A percentile compares a stretch with the other conserved stretches of the same genome.
phyloP scores from a whole-genome alignment of 1,140 invertebrate genomes.

The Euura lappo region DNA sequence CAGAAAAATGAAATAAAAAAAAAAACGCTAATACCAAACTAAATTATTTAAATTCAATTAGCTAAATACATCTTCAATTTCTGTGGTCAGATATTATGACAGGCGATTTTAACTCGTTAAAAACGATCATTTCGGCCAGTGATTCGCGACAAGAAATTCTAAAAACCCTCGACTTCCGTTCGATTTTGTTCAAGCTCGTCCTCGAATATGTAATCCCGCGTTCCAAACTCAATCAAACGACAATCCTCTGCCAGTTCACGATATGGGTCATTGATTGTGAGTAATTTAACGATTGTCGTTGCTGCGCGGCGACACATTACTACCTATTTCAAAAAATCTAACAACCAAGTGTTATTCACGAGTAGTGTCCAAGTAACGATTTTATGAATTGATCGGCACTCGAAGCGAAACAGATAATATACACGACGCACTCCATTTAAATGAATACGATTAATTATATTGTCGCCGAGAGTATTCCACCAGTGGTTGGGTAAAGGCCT shows the following conservation, averaged over 20 bases:
- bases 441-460: not conserved
- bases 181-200: not conserved
- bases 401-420: not conserved
- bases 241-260: not conserved
- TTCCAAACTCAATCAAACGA: not conserved
- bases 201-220: not conserved
- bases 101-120: too few species aligned
- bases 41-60: slow-evolving; percentile 43
- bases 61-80: slow-evolving; percentile 18
- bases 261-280: too few species aligned
- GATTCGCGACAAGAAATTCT: not conserved
- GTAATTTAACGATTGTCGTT: not conserved
- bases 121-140: not conserved
- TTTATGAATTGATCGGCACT: not conserved
- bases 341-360: not conserved
- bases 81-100: not conserved
- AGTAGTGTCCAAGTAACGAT: not conserved
- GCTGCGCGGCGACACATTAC: not conserved
- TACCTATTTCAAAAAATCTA: not conserved
- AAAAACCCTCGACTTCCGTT: slow-evolving; percentile 1
- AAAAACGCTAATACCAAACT: slow-evolving; percentile 42
- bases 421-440: not conserved
- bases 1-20: too few species aligned
- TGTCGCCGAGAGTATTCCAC: not conserved
- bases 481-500: not conserved